Conservation (phyloP, 1,140 invertebrate species). For the Platyura marginata region DNA sequence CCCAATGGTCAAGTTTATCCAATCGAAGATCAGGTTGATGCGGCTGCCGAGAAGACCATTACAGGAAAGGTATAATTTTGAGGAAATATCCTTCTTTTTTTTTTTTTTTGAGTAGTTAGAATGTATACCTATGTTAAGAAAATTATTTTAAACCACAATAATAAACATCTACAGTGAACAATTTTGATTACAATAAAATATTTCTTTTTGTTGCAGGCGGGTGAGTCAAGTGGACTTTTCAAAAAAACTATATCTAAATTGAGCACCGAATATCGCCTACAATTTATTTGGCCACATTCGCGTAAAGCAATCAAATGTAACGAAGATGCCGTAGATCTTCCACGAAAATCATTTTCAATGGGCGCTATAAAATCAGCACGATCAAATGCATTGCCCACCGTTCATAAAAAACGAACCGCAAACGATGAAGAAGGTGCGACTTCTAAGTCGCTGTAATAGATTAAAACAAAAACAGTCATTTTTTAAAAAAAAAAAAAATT, state of each 20-base stretch:
- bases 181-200: background rate
- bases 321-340: constrained; percentile 30
- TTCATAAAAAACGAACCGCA: constrained; percentile 28
- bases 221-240: constrained; percentile 33
- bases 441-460: constrained; percentile 20
- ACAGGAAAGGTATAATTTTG: background rate
- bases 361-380: constrained; percentile 54
- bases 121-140: background rate
- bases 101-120: background rate
- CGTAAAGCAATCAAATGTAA: constrained; percentile 27
- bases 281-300: constrained; percentile 73
- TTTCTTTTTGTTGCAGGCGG: constrained; percentile 17
- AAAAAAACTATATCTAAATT: constrained; percentile 51
- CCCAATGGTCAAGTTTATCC: constrained; percentile 23
- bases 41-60: background rate
- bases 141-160: background rate
- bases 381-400: constrained; percentile 31
- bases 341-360: constrained; percentile 71
- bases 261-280: constrained; percentile 70
- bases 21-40: background rate
- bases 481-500: background rate
- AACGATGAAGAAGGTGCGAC: constrained; percentile 28
- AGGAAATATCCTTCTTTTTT: background rate
- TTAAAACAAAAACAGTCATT: background rate
- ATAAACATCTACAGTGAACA: background rate